Base-by-base conservation (phyloP, 1,140 invertebrate species). In the Drosophila willistoni region DNA sequence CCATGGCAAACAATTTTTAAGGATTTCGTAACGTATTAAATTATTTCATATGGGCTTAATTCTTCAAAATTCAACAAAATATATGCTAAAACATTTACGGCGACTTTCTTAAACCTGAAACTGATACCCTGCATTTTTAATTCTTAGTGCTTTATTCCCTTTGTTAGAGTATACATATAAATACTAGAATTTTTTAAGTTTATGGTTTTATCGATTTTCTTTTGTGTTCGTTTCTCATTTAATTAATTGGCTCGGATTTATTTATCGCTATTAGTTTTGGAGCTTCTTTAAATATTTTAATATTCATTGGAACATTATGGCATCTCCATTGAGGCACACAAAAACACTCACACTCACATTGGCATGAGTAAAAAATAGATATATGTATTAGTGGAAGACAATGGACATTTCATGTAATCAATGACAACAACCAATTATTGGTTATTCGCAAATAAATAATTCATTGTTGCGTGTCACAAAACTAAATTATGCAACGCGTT, bases 161-260 rank as follows among this genome's bases (percentile, higher is more conserved):
- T 47, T 19, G 7, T 51, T 51, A 51, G 17, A 22, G 44, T 51
- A 51, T 51, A 12, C 9, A 51, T 12, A 51, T 22, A 51, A 19
- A 51, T 3, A 51, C 44, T 12, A 2, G 44, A 1, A 22, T 51
- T 51, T 10, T 4, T 51, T 7, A 12, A 12, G 44, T 22, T 51
- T 51, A 22, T 51, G 9, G 12, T 51, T 51, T 51, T 51, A 51
- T 51, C 17, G 56, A 29, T 36, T 34, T 39, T n/a, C 7, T 34
- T 34, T 59, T 39, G 14, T 59, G 56, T 59, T 34, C 10, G 14
- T 82, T 77, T 67, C 57, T 72, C 61, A 34, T 77, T 71, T 69
- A 71, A 87, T 87, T 86, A 86, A 86, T 87, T 87, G 71, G 79
- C 36, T 79, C 29, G 69, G 69, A 82, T 86, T 86, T 86, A 86